Percentiles rank a stretch among this genome's conserved stretches.
Evolutionary conservation across 2,797 vertebrate species (phyloP).

Genomic region (Mionectes olivaceus): DNA sequence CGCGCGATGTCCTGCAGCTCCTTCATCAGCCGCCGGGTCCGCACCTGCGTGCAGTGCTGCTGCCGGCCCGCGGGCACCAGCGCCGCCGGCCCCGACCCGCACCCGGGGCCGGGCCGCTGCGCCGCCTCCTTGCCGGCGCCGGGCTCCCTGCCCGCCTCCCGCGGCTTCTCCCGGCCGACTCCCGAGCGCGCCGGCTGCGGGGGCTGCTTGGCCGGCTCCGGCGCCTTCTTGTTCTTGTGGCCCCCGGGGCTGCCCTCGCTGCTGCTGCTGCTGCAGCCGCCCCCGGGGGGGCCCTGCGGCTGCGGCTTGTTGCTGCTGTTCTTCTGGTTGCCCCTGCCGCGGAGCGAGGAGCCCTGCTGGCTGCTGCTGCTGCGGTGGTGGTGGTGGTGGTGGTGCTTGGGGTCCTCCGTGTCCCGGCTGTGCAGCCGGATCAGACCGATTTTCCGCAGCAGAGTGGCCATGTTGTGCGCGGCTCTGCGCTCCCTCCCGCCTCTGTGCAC

Average conservation of each 20-base stretch:
- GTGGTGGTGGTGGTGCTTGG: conserved; percentile 88
- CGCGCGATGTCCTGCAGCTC: conserved; percentile 98
- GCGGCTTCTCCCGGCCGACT: conserved; percentile 76
- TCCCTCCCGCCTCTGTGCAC: neutral
- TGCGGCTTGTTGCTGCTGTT: conserved; percentile 88
- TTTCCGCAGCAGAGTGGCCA: conserved; percentile 97
- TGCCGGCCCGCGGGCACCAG: conserved; percentile 87
- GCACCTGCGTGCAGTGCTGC: conserved; percentile 96
- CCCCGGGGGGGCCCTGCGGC: conserved; percentile 45
- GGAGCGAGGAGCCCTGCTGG: conserved; percentile 89
- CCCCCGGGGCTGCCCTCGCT: conserved; percentile 70
- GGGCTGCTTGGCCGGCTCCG: conserved; percentile 81
- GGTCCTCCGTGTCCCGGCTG: conserved; percentile 97
- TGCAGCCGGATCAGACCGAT: conserved; percentile 98
- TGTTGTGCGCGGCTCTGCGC: conserved; percentile 66
- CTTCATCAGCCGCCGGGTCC: conserved; percentile 97
- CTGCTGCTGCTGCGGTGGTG: conserved; percentile 75
- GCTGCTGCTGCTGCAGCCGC: conserved; percentile 67
- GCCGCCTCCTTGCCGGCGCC: conserved; percentile 21
- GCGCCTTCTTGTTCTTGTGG: conserved; percentile 82
- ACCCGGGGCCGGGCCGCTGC: conserved; percentile 9
- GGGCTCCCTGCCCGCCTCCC: conserved; percentile 41
- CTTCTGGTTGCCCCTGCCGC: conserved; percentile 89
- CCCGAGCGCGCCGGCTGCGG: conserved; percentile 58
- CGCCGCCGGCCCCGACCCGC: conserved; percentile 42